A percentile compares a stretch with the other conserved stretches of the same genome.
These are phyloP conservation scores for Clarias platycephalus DNA, from an alignment of 2,797 vertebrate species.

Conservation along the genomic window DNA sequence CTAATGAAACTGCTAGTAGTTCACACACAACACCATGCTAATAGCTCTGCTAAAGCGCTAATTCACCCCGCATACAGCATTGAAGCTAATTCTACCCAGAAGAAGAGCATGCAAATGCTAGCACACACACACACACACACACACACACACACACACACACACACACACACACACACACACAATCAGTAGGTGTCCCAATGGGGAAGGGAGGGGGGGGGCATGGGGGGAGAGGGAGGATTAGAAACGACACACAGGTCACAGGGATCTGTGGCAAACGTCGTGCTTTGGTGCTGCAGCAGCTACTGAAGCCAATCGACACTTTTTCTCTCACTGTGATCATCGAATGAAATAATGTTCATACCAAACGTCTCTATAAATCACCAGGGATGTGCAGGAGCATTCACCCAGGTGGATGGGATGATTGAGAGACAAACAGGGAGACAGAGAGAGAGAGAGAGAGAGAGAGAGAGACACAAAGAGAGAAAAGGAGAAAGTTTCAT, in stretches of 20 bases:
- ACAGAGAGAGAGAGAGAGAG: constrained; percentile 67
- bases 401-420: constrained; percentile 89
- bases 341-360: constrained; percentile 81
- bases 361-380: constrained; percentile 94
- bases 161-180: constrained; percentile 75
- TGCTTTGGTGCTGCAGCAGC: background rate
- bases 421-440: constrained; percentile 70
- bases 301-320: constrained; percentile 4
- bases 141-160: constrained; percentile 76
- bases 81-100: constrained; percentile 23
- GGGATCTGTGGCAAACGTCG: background rate
- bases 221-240: constrained; percentile 59
- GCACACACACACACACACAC: constrained; percentile 77
- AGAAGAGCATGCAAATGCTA: constrained; percentile 51
- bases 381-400: constrained; percentile 87
- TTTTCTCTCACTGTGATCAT: constrained; percentile 76
- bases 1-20: background rate
- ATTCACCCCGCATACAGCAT: background rate
- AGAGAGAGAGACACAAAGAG: constrained; percentile 68
- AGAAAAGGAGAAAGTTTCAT: constrained; percentile 50
- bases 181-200: constrained; percentile 80
- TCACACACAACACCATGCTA: constrained; percentile 11
- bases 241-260: constrained; percentile 1
- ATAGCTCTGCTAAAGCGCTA: constrained; percentile 3
- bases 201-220: constrained; percentile 62